phyloP scores from a whole-genome alignment of 2,113 vertebrate species.

The Choloepus hoffmanni region DNA sequence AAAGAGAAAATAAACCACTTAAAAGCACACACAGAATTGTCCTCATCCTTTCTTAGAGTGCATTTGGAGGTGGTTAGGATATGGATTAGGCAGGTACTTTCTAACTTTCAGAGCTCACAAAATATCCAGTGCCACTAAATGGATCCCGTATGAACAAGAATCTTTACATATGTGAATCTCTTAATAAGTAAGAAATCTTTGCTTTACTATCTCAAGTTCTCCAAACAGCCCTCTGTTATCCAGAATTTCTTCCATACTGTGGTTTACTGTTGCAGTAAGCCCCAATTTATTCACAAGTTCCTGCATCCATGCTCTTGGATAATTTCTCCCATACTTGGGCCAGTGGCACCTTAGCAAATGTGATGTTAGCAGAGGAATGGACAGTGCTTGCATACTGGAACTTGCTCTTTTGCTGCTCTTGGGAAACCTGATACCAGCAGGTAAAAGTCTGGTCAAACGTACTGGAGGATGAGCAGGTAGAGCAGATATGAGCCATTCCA shows the following conservation, averaged over 20 bases:
- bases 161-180: not conserved
- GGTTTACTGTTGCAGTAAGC: not conserved
- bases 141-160: not conserved
- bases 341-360: not conserved
- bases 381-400: not conserved
- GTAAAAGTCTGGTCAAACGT: not conserved
- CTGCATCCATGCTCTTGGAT: not conserved
- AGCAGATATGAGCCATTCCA: not conserved
- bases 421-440: not conserved
- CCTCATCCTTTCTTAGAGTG: not conserved
- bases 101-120: not conserved
- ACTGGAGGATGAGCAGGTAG: not conserved
- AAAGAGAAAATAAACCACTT: not conserved
- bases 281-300: not conserved
- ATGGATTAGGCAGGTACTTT: not conserved
- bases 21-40: not conserved
- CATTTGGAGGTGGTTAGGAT: not conserved
- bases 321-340: not conserved
- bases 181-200: conserved; percentile 11
- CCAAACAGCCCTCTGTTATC: not conserved
- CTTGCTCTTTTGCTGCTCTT: not conserved
- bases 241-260: not conserved
- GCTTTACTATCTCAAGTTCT: not conserved
- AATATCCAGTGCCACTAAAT: not conserved
- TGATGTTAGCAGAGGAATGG: not conserved